Conservation (phyloP, 2,113 vertebrate species). For the Platichthys flesus region DNA sequence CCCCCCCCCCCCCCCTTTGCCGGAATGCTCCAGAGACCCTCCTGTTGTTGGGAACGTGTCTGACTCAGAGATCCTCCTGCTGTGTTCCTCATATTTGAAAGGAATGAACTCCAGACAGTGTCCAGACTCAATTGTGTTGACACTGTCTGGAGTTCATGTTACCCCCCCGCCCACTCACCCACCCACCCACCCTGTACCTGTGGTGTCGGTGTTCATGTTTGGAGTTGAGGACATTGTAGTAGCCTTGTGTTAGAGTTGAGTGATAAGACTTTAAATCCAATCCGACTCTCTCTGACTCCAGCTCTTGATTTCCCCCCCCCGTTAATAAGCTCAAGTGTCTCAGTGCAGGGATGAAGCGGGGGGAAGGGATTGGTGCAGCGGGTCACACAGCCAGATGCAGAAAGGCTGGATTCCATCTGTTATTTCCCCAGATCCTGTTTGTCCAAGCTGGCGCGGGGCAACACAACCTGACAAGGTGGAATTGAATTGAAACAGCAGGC, state of each 20-base stretch:
- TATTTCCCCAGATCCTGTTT: slow-evolving; percentile 21
- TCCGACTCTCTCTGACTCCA: slow-evolving; percentile 23
- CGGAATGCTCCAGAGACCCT: too few relatives aligned
- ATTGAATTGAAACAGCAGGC: slow-evolving; percentile 47
- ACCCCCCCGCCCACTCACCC: too few relatives aligned
- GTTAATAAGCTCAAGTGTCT: slow-evolving; percentile 56
- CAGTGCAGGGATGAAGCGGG: slow-evolving; percentile 36
- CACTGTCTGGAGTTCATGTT: too few relatives aligned
- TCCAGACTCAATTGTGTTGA: too few relatives aligned
- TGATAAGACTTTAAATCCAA: slow-evolving; percentile 54
- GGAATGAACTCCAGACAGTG: too few relatives aligned
- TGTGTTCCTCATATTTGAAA: too few relatives aligned
- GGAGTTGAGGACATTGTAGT: slow-evolving; percentile 17
- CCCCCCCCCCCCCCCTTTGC: too few relatives aligned
- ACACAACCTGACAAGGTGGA: slow-evolving; percentile 32
- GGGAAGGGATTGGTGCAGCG: slow-evolving; percentile 1
- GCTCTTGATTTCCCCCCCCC: slow-evolving; percentile 39
- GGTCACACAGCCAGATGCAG: slow-evolving; percentile 30
- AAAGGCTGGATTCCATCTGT: slow-evolving; percentile 32
- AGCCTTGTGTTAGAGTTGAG: slow-evolving; percentile 22
- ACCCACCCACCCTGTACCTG: too few relatives aligned
- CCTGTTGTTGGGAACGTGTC: too few relatives aligned
- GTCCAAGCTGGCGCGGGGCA: slow-evolving; percentile 9
- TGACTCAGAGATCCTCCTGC: too few relatives aligned
- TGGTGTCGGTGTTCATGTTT: background rate